phyloP scores from a whole-genome alignment of 2,113 vertebrate species.

The Oreochromis niloticus region DNA sequence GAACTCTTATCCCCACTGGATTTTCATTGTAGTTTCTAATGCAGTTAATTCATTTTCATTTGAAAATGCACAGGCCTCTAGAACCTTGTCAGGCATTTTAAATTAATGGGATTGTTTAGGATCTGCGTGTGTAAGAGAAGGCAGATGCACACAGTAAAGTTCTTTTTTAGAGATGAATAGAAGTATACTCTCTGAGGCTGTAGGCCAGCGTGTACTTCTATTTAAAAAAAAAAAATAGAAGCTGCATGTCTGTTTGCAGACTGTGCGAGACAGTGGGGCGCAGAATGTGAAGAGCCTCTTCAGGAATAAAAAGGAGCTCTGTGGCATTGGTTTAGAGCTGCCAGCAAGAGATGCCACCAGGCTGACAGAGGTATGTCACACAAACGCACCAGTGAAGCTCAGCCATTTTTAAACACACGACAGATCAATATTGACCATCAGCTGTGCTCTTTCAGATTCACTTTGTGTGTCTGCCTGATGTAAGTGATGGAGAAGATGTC shows the following conservation, averaged over 20 bases:
- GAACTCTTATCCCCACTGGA: not conserved
- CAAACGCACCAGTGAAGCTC: not conserved
- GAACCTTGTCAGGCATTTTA: not conserved
- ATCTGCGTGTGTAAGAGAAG: not conserved
- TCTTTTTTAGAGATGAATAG: not conserved
- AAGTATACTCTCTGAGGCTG: not conserved
- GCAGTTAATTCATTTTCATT: not conserved
- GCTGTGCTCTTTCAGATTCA: conserved; percentile 75
- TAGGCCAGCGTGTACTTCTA: not conserved
- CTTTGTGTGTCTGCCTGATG: conserved; percentile 82
- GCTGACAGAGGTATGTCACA: conserved; percentile 81
- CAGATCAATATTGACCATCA: not conserved
- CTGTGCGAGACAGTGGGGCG: conserved; percentile 78
- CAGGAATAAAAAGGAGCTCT: conserved; percentile 86
- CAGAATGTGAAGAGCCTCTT: conserved; percentile 82
- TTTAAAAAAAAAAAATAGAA: not conserved
- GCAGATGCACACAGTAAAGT: not conserved
- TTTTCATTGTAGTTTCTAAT: not conserved
- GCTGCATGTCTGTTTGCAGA: conserved; percentile 64
- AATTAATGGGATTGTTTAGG: not conserved
- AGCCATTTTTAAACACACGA: not conserved
- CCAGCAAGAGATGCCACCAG: conserved; percentile 63
- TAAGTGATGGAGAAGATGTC: conserved; percentile 74
- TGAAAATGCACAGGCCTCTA: not conserved
- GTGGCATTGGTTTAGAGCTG: conserved; percentile 77